A percentile compares a stretch with the other conserved stretches of the same genome.
phyloP scores from a whole-genome alignment of 2,888 invertebrate genomes.

The Caenorhabditis afra region DNA sequence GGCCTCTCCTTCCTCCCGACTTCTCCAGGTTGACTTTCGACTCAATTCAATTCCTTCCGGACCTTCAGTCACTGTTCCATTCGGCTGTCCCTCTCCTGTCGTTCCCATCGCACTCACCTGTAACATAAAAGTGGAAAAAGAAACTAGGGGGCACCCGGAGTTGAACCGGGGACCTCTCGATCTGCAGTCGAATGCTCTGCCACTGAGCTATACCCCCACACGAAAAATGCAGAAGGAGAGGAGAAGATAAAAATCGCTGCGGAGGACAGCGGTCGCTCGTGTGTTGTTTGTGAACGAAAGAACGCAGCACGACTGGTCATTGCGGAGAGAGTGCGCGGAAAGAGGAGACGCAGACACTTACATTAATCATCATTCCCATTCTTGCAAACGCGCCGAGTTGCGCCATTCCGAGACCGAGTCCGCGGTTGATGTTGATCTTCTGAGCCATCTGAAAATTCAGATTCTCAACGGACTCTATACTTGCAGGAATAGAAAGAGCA shows the following conservation, averaged over 20 bases:
- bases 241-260: not conserved
- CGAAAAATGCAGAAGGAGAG: not conserved
- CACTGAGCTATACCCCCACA: slow-evolving; percentile 74
- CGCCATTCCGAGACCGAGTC: slow-evolving; percentile 74
- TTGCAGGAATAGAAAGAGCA: not conserved
- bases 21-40: slow-evolving; percentile 29
- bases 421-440: slow-evolving; percentile 74
- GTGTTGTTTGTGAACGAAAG: not conserved
- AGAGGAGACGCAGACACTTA: slow-evolving; percentile 24
- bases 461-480: too few species aligned
- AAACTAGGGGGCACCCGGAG: slow-evolving; percentile 73
- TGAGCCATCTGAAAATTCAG: slow-evolving; percentile 70
- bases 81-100: slow-evolving; percentile 6
- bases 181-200: slow-evolving; percentile 79
- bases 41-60: slow-evolving; percentile 25
- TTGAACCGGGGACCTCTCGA: slow-evolving; percentile 80
- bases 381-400: slow-evolving; percentile 73
- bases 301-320: not conserved
- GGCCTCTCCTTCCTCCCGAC: slow-evolving; percentile 18
- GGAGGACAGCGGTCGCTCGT: not conserved
- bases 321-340: not conserved
- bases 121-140: slow-evolving; percentile 36
- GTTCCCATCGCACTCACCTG: slow-evolving; percentile 34
- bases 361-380: slow-evolving; percentile 74
- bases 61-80: slow-evolving; percentile 3